These are phyloP conservation scores for Monopis laevigella DNA, from an alignment of 2,888 invertebrate species.

Conservation along the genomic window DNA sequence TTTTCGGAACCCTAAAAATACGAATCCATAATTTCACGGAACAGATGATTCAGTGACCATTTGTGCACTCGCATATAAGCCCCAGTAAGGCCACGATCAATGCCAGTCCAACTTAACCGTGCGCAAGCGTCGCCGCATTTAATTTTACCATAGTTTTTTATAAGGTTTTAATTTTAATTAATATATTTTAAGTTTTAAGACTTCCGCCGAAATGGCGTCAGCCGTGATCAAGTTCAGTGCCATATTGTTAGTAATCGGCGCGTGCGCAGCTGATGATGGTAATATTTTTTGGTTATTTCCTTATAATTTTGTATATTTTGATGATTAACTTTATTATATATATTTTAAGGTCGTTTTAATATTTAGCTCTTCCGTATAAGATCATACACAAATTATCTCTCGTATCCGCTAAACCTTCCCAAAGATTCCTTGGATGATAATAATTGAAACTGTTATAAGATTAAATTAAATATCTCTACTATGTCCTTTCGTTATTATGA, in stretches of 20 bases:
- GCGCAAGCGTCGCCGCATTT: constrained; percentile 24
- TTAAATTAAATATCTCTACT: too few species aligned
- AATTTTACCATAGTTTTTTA: constrained; percentile 24
- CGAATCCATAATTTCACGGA: constrained; percentile 23
- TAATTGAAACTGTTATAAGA: too few species aligned
- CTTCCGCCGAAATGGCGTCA: constrained; percentile 43
- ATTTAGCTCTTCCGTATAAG: too few species aligned
- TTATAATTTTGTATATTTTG: too few species aligned
- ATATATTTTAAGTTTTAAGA: constrained; percentile 27
- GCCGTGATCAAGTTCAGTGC: constrained; percentile 57
- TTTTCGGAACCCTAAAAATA: too few species aligned
- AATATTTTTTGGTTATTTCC: constrained; percentile 29
- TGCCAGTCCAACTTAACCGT: constrained; percentile 46
- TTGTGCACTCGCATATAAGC: constrained; percentile 42
- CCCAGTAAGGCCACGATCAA: constrained; percentile 42
- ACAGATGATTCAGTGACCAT: constrained; percentile 21
- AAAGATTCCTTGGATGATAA: too few species aligned
- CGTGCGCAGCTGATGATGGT: constrained; percentile 48
- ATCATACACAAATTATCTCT: too few species aligned
- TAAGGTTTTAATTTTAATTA: constrained; percentile 26
- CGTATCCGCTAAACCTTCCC: too few species aligned
- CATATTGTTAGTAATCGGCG: constrained; percentile 45
- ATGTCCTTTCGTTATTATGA: too few species aligned
- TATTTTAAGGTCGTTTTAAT: too few species aligned
- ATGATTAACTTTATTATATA: too few species aligned